Evolutionary conservation across 1,140 invertebrate genomes (phyloP), one percentile per base, ranked within the genome.

Genomic region (Bemisia tabaci): DNA sequence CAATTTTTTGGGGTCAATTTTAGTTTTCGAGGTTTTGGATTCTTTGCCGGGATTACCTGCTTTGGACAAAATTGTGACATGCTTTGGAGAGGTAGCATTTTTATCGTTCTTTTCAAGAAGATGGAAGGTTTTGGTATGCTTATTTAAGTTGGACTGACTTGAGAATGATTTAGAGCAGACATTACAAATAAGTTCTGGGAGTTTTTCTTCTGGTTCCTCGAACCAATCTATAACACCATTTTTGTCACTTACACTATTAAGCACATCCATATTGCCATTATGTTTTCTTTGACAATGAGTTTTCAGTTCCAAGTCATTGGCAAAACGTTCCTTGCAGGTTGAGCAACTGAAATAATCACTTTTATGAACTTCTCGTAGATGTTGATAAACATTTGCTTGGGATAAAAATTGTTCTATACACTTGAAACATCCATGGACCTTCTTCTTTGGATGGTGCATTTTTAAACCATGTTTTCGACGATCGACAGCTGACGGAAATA

Each of bases 271-370:
- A 48, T 48, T 48, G 33, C 33, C 33, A 48, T 48, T 48, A 48
- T 48, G 33, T 48, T 48, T 48, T 17, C 5, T 48, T 9, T 17
- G 5, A 48, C 33, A 48, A 17, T 48, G 33, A 48, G 33, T 48
- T 17, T 48, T 5, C 5, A 48, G 33, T 17, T 9, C 5, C 5
- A 48, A 5, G 17, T 48, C 33, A 17, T 48, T 68, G 2, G 26
- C 22, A 68, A 73, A 73, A 12, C 73, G 63, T 59, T 72, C 67
- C 67, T 73, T 72, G 59, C 73, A 74, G 2, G 60, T 62, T 2
- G 65, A 58, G 64, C 73, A 74, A 2, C 69, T 71, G 60, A 71
- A 69, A 26, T 72, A 73, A 12, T 69, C 22, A 17, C 68, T 67
- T 1, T 65, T 61, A 63, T 73, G 73, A 59, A 25, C 2, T 21